Base-by-base conservation (phyloP, 2,888 invertebrate species). In the Parasteatoda lunata region DNA sequence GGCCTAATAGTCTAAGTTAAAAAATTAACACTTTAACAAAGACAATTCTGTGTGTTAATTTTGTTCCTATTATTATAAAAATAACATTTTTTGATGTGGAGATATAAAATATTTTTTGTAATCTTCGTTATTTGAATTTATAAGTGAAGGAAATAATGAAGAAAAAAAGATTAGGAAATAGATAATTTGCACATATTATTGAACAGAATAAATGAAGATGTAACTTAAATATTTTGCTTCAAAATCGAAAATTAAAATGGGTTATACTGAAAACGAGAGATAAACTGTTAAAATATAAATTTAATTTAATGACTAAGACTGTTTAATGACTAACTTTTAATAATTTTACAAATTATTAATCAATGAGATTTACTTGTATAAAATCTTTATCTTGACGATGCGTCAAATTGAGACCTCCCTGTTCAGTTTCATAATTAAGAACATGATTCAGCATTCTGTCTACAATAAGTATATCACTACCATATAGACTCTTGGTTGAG, bases 361-460 rank as follows among this genome's bases (percentile, higher is more conserved):
- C 59, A 13, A 59, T 59, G 59, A 59, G 7, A 70, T 15, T 6
- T 51, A 80, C 89, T 47, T 94, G 94, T 85, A 98, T 96, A 64
- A 97, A 98, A 91, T 97, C 96, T 92, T 97, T 96, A 91, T 98
- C 98, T 92, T 98, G 98, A 90, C 97, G 96, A 91, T 98, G 98
- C 4, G 98, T 97, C 68, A 98, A 94, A 91, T 97, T 97, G 15
- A 98, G 92, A 0, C 98, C 98, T 13, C 94, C 94, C 91, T 97
- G 95, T 90, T 94, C 94, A 54, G 95, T 94, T 91, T 98, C 98
- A 90, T 97, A 96, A 84, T 94, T 94, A 77, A 98, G 92, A 1
- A 98, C 92, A 84, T 95, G 95, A 79, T 94, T 93, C 4, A 98
- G 91, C 45, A 98, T 93, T 11, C 96, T 95, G 89, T 96, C 95